Evolutionary conservation across 2,888 invertebrate species (phyloP).

Genomic region (Helobdella robusta): DNA sequence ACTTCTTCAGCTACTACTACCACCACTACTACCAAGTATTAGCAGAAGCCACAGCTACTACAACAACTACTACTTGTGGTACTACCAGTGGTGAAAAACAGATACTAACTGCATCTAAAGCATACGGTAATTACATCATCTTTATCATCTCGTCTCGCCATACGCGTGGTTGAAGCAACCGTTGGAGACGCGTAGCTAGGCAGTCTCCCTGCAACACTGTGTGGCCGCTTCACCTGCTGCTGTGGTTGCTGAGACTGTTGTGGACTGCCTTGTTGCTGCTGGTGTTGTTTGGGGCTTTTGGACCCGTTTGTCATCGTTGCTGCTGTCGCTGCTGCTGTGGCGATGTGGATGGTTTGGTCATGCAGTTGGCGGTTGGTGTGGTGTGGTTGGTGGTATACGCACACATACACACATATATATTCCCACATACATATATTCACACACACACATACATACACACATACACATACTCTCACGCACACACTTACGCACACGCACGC

Average conservation of each 20-base stretch:
- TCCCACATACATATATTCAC: too few species aligned
- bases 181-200: slow-evolving; percentile 36
- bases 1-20: too few species aligned
- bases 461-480: too few species aligned
- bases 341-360: neutral
- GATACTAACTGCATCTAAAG: slow-evolving; percentile 31
- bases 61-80: too few species aligned
- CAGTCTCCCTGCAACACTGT: slow-evolving; percentile 34
- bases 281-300: slow-evolving; percentile 12
- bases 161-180: slow-evolving; percentile 31
- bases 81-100: too few species aligned
- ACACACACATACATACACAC: too few species aligned
- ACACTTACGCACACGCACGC: too few species aligned
- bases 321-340: neutral
- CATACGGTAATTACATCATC: slow-evolving; percentile 32
- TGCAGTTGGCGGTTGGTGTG: neutral
- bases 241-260: slow-evolving; percentile 15
- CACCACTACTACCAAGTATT: too few species aligned
- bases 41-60: too few species aligned
- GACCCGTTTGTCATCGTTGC: slow-evolving; percentile 3
- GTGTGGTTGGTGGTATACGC: too few species aligned
- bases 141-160: slow-evolving; percentile 30
- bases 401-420: too few species aligned
- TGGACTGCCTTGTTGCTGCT: neutral
- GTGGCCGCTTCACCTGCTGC: slow-evolving; percentile 29